Conservation (phyloP, 2,797 vertebrate genomes). For the Siniperca obscura region DNA sequence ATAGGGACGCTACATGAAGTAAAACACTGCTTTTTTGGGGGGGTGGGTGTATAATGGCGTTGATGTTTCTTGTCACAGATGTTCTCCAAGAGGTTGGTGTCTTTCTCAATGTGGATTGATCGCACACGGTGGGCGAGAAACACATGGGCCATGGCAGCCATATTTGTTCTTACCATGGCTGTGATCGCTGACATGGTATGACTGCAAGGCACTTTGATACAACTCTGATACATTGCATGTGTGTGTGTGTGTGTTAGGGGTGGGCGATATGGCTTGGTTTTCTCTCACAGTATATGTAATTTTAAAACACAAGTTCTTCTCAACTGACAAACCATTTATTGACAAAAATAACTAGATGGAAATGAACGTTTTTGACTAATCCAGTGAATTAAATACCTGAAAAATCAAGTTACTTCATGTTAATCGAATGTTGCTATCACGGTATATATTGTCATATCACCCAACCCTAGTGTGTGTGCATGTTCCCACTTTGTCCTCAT, state of each 20-base stretch:
- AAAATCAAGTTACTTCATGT: background rate
- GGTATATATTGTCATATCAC: background rate
- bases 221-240: slow-evolving; percentile 8
- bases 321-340: background rate
- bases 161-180: slow-evolving; percentile 93
- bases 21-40: background rate
- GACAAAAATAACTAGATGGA: background rate
- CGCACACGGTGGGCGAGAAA: slow-evolving; percentile 95
- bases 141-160: slow-evolving; percentile 95
- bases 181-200: slow-evolving; percentile 95
- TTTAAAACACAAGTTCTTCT: background rate
- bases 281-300: background rate
- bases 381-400: background rate
- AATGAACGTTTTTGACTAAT: background rate
- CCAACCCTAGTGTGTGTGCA: background rate
- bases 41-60: background rate
- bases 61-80: slow-evolving; percentile 79
- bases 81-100: slow-evolving; percentile 92
- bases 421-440: background rate
- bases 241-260: background rate
- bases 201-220: background rate
- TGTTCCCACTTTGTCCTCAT: slow-evolving; percentile 67
- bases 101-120: slow-evolving; percentile 97
- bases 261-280: background rate
- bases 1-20: too few species aligned